A percentile compares a stretch with the other conserved stretches of the same genome.
Conservation (phyloP, 2,113 vertebrate genomes). For the Chamaea fasciata region DNA sequence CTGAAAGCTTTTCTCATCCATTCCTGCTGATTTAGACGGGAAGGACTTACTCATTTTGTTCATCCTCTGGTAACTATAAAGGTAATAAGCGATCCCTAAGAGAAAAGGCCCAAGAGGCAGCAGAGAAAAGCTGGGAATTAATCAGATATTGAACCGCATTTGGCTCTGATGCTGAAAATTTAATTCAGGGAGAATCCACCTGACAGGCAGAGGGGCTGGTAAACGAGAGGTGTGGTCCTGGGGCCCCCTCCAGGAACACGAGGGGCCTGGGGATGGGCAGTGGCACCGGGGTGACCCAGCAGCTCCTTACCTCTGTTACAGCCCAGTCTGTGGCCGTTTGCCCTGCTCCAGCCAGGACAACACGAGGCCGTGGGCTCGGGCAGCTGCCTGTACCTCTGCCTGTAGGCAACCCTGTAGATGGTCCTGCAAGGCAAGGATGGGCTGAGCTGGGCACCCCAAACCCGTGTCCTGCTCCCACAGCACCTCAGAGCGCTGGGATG, state of each 20-base stretch:
- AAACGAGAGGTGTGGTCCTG: background rate
- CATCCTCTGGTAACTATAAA: background rate
- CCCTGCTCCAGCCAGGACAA: conserved; percentile 86
- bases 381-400: conserved; percentile 61
- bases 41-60: background rate
- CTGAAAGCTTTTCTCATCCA: background rate
- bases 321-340: conserved; percentile 25
- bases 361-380: conserved; percentile 67
- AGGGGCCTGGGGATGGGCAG: fast-evolving
- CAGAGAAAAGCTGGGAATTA: conserved; percentile 1
- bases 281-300: background rate
- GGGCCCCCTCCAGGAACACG: background rate
- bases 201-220: background rate
- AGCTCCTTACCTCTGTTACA: conserved; percentile 82
- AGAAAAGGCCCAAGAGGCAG: background rate
- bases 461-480: background rate
- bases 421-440: conserved; percentile 70
- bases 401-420: conserved; percentile 81
- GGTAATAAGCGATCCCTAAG: background rate
- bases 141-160: background rate
- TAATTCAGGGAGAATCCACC: background rate
- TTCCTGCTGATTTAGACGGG: background rate
- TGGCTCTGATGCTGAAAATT: background rate
- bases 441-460: background rate
- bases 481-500: background rate